Evolutionary conservation across 2,113 vertebrate genomes (phyloP).

Genomic region (Sylvia atricapilla): DNA sequence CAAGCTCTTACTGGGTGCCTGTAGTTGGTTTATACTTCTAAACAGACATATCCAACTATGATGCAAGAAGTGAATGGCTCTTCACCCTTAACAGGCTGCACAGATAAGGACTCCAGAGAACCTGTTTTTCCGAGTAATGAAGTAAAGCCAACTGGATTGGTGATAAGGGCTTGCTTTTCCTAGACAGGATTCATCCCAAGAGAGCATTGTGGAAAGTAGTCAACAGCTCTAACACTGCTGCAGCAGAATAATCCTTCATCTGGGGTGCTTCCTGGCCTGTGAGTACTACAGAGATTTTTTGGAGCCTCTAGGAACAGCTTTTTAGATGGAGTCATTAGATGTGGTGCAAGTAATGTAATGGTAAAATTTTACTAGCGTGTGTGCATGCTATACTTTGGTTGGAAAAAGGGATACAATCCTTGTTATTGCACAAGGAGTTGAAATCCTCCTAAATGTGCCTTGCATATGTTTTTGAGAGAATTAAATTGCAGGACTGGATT

Average conservation of each 20-base stretch:
- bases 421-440: not conserved
- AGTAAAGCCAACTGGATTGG: not conserved
- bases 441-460: slow-evolving; percentile 19
- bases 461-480: slow-evolving; percentile 10
- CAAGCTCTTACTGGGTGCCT: slow-evolving; percentile 19
- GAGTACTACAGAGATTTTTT: not conserved
- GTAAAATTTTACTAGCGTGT: not conserved
- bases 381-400: not conserved
- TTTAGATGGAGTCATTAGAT: not conserved
- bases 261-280: slow-evolving; percentile 1
- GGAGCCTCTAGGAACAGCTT: not conserved
- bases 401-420: not conserved
- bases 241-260: not conserved
- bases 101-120: slow-evolving; percentile 14
- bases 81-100: not conserved
- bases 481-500: not conserved
- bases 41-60: slow-evolving; percentile 9
- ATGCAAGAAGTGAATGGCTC: slow-evolving; percentile 14
- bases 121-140: not conserved
- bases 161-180: not conserved
- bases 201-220: not conserved
- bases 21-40: slow-evolving; percentile 27
- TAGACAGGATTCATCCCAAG: not conserved
- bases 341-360: not conserved
- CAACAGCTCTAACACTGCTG: not conserved